Evolutionary conservation across 1,140 invertebrate genomes (phyloP).

Genomic region (Scaptodrosophila lebanonensis): DNA sequence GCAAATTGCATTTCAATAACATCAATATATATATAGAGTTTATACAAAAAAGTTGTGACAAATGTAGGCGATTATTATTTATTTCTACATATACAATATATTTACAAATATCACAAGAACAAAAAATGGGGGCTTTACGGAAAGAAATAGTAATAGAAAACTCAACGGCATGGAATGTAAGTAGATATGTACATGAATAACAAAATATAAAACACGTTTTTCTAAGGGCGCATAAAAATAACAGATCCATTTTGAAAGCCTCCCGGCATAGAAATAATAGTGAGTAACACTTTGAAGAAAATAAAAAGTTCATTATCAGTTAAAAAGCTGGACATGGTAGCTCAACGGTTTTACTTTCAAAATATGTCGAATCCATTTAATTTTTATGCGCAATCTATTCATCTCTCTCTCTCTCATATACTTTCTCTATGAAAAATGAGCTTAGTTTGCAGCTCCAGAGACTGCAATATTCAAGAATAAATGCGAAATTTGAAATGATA

Average conservation of each 20-base stretch:
- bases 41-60: too few relatives aligned
- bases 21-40: constrained; percentile 22
- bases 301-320: neutral
- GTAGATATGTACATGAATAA: neutral
- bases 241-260: constrained; percentile 13
- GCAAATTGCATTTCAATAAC: constrained; percentile 28
- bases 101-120: constrained; percentile 68
- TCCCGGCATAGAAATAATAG: too few relatives aligned
- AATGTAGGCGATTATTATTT: constrained; percentile 37
- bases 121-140: constrained; percentile 33
- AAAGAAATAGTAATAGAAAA: constrained; percentile 14
- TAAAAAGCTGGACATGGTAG: neutral
- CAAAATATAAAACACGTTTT: constrained; percentile 2
- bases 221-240: constrained; percentile 49
- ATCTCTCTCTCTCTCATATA: constrained; percentile 73
- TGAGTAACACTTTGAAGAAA: neutral
- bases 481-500: too few relatives aligned
- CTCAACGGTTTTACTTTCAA: neutral
- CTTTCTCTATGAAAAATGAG: constrained; percentile 37
- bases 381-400: constrained; percentile 76
- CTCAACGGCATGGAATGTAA: neutral
- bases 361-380: constrained; percentile 37
- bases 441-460: too few relatives aligned
- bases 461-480: constrained; percentile 18
- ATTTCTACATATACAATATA: constrained; percentile 42